Evolutionary conservation across 2,797 vertebrate genomes (phyloP).

Genomic region (Phaenicophaeus curvirostris): DNA sequence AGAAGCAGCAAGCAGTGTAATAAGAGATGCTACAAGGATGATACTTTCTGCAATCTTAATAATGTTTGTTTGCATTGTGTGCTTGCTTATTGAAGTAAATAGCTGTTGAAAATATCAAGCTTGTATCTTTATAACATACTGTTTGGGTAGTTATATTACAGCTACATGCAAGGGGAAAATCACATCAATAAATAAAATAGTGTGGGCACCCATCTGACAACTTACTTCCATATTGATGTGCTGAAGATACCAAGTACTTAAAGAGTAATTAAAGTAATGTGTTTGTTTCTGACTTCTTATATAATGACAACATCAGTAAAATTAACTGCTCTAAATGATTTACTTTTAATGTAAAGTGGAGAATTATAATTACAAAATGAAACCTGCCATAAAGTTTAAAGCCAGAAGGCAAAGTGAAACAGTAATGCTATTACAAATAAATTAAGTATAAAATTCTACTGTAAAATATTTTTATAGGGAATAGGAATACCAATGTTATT

Average conservation of each 20-base stretch:
- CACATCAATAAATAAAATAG: constrained; percentile 38
- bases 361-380: constrained; percentile 64
- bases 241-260: constrained; percentile 50
- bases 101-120: constrained; percentile 3
- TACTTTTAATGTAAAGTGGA: constrained; percentile 55
- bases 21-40: neutral
- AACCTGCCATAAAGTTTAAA: constrained; percentile 66
- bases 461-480: constrained; percentile 64
- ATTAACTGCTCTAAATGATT: constrained; percentile 65
- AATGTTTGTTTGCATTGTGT: constrained; percentile 26
- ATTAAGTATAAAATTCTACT: constrained; percentile 63
- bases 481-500: constrained; percentile 52
- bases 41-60: neutral
- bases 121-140: neutral
- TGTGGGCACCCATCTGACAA: constrained; percentile 33
- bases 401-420: constrained; percentile 52
- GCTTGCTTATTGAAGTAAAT: neutral
- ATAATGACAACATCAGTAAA: constrained; percentile 62
- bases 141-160: constrained; percentile 9
- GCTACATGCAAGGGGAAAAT: neutral
- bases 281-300: constrained; percentile 65
- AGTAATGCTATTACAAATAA: constrained; percentile 60
- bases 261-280: constrained; percentile 72
- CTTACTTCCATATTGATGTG: neutral
- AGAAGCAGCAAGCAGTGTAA: neutral